Evolutionary conservation across 2,797 vertebrate species (phyloP).

Genomic region (Echiichthys vipera): DNA sequence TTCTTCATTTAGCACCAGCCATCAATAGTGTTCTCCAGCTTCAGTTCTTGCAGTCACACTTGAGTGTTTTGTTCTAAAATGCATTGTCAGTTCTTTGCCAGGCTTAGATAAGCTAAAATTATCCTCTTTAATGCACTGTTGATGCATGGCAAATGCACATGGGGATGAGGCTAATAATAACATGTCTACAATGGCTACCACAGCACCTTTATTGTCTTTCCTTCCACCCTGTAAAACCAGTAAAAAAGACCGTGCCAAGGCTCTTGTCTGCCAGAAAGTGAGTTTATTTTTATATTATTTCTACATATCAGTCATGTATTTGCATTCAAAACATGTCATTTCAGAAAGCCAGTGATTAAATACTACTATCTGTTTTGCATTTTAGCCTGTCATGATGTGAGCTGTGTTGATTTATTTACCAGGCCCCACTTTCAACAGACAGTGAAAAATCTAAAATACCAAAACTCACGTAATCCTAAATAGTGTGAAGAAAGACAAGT

Average conservation of each 20-base stretch:
- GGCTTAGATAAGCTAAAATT: conserved; percentile 37
- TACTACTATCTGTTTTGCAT: conserved; percentile 48
- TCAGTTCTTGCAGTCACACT: conserved; percentile 31
- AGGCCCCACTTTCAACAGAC: conserved; percentile 42
- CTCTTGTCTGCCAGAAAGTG: conserved; percentile 29
- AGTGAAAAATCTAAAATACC: conserved; percentile 60
- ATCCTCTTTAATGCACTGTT: conserved; percentile 36
- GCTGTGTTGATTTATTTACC: conserved; percentile 54
- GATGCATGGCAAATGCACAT: conserved; percentile 55
- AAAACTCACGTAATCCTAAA: conserved; percentile 58
- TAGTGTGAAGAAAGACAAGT: conserved; percentile 51
- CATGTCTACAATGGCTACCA: conserved; percentile 45
- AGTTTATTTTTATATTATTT: too few species aligned
- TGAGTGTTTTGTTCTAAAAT: conserved; percentile 50
- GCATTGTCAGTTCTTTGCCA: conserved; percentile 39
- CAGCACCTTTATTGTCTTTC: conserved; percentile 35
- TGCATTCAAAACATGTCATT: conserved; percentile 28
- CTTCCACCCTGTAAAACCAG: conserved; percentile 30
- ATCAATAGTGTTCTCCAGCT: conserved; percentile 32
- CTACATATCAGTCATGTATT: conserved; percentile 26
- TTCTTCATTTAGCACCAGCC: conserved; percentile 11
- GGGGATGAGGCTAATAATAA: conserved; percentile 59
- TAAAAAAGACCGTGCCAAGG: conserved; percentile 40
- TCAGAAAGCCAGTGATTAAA: conserved; percentile 43
- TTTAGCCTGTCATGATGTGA: conserved; percentile 44